phyloP scores from a whole-genome alignment of 2,113 vertebrate species.

The Cebus imitator region DNA sequence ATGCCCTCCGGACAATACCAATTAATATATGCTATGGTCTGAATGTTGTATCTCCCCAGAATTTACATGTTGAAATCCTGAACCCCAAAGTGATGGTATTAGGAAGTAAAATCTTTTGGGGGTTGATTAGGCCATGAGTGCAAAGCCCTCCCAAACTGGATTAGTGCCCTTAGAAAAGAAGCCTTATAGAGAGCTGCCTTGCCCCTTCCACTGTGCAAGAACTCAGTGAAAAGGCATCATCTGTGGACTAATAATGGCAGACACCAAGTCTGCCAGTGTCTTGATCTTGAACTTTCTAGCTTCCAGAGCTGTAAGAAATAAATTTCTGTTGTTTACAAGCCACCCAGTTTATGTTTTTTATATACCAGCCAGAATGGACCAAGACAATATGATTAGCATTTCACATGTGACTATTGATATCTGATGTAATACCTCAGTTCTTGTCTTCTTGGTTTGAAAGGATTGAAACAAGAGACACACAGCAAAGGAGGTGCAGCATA shows the following conservation, averaged over 20 bases:
- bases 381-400: not conserved
- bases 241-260: not conserved
- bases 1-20: conserved; percentile 11
- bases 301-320: not conserved
- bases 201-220: not conserved
- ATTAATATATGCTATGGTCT: not conserved
- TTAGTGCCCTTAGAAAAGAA: not conserved
- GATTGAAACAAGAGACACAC: too few species aligned
- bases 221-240: not conserved
- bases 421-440: too few species aligned
- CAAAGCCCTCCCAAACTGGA: not conserved
- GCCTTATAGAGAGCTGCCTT: not conserved
- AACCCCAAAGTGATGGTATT: not conserved
- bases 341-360: not conserved
- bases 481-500: too few species aligned
- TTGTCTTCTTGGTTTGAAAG: too few species aligned
- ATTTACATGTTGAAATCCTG: not conserved
- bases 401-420: not conserved
- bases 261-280: not conserved
- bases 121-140: not conserved
- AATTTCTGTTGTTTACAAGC: not conserved
- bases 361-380: not conserved
- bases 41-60: not conserved
- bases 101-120: not conserved
- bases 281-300: not conserved